Evolutionary conservation across 1,140 invertebrate species (phyloP).

Genomic region (Latrodectus geometricus): DNA sequence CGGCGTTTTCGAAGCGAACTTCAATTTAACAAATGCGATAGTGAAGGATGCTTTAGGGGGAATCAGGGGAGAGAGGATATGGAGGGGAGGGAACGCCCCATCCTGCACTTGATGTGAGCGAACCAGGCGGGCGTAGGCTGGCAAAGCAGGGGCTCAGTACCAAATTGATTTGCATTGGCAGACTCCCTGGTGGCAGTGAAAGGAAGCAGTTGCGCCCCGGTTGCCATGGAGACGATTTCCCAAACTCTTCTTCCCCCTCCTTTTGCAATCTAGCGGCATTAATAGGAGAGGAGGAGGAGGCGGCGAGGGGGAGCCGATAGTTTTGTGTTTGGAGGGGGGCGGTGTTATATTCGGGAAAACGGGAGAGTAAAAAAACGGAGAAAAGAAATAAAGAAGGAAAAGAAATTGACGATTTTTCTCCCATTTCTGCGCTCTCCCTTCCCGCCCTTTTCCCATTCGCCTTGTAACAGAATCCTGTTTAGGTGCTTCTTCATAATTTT

Average conservation of each 20-base stretch:
- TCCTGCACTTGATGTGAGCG: constrained; percentile 9
- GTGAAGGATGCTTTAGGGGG: constrained; percentile 19
- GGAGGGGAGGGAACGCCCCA: neutral
- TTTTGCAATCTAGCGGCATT: constrained; percentile 33
- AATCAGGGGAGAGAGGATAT: neutral
- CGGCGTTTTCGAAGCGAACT: constrained; percentile 9
- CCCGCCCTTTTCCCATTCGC: neutral
- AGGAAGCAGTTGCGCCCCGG: constrained; percentile 38
- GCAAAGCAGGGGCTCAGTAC: constrained; percentile 3
- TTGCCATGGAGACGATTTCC: constrained; percentile 36
- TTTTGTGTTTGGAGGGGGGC: neutral
- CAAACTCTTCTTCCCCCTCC: neutral
- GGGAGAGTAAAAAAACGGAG: constrained; percentile 13
- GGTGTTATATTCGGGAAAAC: constrained; percentile 2
- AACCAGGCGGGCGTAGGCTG: neutral
- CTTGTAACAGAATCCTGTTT: constrained; percentile 60
- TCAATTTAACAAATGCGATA: constrained; percentile 57
- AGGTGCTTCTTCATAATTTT: constrained; percentile 60
- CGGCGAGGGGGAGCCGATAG: neutral
- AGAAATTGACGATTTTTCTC: constrained; percentile 56
- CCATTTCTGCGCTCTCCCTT: constrained; percentile 6
- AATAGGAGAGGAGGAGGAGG: constrained; percentile 9
- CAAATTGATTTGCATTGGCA: constrained; percentile 56
- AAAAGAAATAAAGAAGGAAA: constrained; percentile 39
- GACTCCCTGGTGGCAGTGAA: constrained; percentile 49